phyloP scores from a whole-genome alignment of 30 jellyfish, hydroid and myxozoan species.

The Chrysaora quinquecirrha region DNA sequence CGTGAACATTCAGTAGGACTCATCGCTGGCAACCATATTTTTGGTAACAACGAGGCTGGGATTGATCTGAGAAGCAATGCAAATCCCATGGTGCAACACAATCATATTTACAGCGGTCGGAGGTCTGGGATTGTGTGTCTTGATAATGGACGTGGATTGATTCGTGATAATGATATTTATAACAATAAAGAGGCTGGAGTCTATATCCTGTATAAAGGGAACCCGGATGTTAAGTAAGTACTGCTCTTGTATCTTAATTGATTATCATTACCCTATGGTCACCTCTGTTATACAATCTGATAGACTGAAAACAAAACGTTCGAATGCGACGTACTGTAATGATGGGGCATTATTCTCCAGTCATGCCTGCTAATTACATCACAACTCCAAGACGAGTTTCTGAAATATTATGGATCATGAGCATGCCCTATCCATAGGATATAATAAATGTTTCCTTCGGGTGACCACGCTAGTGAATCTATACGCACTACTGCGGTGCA shows the following conservation, averaged over 20 bases:
- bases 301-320: too few relatives aligned
- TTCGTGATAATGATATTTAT: constrained; percentile 79
- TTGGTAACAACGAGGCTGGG: constrained; percentile 80
- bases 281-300: too few relatives aligned
- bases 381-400: too few relatives aligned
- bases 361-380: too few relatives aligned
- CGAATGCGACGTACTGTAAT: too few relatives aligned
- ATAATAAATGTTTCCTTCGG: too few relatives aligned
- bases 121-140: constrained; percentile 92
- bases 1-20: constrained; percentile 85
- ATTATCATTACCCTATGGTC: too few relatives aligned
- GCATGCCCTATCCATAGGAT: too few relatives aligned
- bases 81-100: constrained; percentile 72
- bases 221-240: constrained; percentile 85
- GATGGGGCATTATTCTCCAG: too few relatives aligned
- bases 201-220: constrained; percentile 77
- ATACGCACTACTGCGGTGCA: too few relatives aligned
- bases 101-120: constrained; percentile 79
- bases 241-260: neutral
- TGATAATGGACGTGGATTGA: constrained; percentile 80
- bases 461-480: too few relatives aligned
- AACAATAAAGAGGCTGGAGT: constrained; percentile 92
- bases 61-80: constrained; percentile 83
- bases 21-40: constrained; percentile 79
- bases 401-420: too few relatives aligned